These are phyloP conservation scores for Nothocercus nigrocapillus DNA, from an alignment of 2,113 vertebrate species.

Conservation along the genomic window DNA sequence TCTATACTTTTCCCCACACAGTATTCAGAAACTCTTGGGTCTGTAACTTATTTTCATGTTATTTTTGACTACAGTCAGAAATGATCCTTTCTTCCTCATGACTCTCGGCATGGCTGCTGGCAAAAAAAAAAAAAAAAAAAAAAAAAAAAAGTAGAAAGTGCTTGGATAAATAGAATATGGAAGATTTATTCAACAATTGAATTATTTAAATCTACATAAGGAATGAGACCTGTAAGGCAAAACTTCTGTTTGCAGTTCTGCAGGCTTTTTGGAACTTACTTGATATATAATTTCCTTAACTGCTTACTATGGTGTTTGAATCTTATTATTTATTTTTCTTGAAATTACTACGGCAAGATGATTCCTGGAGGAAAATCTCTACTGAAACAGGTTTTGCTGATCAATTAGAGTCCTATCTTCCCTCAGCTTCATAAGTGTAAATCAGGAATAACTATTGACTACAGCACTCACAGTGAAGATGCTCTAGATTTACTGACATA, in stretches of 20 bases:
- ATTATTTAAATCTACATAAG: slow-evolving; percentile 79
- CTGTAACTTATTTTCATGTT: slow-evolving; percentile 48
- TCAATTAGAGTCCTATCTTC: slow-evolving; percentile 59
- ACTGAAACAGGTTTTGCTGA: slow-evolving; percentile 65
- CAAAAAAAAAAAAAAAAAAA: slow-evolving; percentile 48
- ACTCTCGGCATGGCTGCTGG: slow-evolving; percentile 57
- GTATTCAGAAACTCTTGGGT: neutral
- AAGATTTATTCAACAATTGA: slow-evolving; percentile 73
- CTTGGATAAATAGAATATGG: slow-evolving; percentile 67
- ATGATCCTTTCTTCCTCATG: neutral
- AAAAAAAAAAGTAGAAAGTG: slow-evolving; percentile 39
- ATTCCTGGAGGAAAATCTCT: slow-evolving; percentile 66
- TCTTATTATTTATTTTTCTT: slow-evolving; percentile 75
- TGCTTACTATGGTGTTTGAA: slow-evolving; percentile 66
- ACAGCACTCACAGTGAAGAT: neutral
- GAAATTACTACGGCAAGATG: slow-evolving; percentile 66
- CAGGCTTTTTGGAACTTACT: slow-evolving; percentile 62
- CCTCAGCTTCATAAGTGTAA: slow-evolving; percentile 31
- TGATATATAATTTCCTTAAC: slow-evolving; percentile 77
- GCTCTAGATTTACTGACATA: slow-evolving; percentile 7
- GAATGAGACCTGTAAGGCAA: slow-evolving; percentile 72
- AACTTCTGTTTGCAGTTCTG: slow-evolving; percentile 62
- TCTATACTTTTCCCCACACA: neutral
- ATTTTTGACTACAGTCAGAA: slow-evolving; percentile 18
- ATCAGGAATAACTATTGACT: slow-evolving; percentile 53